Conservation (phyloP, 2,888 invertebrate genomes). For the Euproctis similis region DNA sequence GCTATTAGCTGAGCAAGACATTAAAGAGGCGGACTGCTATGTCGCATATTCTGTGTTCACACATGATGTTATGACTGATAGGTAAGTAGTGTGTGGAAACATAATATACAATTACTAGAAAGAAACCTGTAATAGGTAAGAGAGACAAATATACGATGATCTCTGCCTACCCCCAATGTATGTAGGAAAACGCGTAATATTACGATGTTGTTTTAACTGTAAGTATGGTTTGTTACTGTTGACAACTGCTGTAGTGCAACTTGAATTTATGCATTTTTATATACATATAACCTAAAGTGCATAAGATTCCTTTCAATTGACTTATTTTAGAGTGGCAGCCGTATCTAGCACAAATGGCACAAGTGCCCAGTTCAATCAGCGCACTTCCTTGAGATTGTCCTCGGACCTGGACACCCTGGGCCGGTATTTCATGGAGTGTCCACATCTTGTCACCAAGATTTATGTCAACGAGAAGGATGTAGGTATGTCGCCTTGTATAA, state of each 20-base stretch:
- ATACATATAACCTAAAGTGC: no score
- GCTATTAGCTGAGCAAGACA: slow-evolving; percentile 39
- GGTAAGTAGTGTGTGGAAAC: slow-evolving; percentile 29
- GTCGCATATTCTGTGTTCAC: slow-evolving; percentile 61
- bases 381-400: slow-evolving; percentile 64
- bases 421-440: slow-evolving; percentile 64
- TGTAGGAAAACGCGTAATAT: no score
- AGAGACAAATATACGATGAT: no score
- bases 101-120: no score
- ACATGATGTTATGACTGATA: slow-evolving; percentile 59
- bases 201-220: no score
- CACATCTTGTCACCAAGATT: slow-evolving; percentile 59
- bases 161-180: no score
- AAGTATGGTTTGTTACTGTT: no score
- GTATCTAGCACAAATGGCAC: slow-evolving; percentile 12
- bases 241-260: no score
- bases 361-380: slow-evolving; percentile 57
- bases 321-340: slow-evolving; percentile 33
- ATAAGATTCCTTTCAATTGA: no score
- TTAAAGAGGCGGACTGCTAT: slow-evolving; percentile 41
- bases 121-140: no score
- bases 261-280: no score
- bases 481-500: no score
- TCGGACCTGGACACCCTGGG: slow-evolving; percentile 50
- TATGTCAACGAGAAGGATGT: slow-evolving; percentile 49